These are phyloP conservation scores for Artemisiospiza belli DNA, from an alignment of 2,113 vertebrate genomes.

Conservation along the genomic window DNA sequence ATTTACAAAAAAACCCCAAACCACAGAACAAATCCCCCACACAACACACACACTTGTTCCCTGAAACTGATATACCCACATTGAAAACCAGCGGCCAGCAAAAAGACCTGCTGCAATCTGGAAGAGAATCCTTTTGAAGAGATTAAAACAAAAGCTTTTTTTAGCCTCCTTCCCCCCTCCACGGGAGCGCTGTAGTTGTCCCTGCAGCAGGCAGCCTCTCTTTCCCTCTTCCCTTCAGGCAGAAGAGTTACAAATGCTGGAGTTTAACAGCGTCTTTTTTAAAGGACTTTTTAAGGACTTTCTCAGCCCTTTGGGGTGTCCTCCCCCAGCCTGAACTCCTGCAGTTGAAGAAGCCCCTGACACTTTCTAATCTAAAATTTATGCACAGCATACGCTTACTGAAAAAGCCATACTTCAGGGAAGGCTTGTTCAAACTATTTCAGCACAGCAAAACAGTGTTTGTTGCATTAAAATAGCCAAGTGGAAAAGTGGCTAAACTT, in stretches of 20 bases:
- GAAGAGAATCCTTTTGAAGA: background rate
- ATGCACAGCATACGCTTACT: background rate
- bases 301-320: background rate
- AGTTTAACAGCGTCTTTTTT: background rate
- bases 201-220: background rate
- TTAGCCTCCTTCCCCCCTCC: background rate
- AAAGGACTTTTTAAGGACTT: constrained; percentile 30
- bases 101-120: constrained; percentile 32
- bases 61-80: constrained; percentile 43
- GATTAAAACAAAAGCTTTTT: constrained; percentile 8
- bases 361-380: constrained; percentile 30
- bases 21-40: background rate
- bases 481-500: background rate
- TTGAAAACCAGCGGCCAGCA: background rate
- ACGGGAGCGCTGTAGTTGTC: background rate
- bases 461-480: constrained; percentile 1
- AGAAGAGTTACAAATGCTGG: background rate
- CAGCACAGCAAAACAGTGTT: constrained; percentile 1
- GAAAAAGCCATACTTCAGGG: constrained; percentile 26
- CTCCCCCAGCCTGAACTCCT: background rate
- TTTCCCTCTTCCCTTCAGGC: background rate
- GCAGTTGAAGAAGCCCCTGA: constrained; percentile 7
- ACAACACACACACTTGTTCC: constrained; percentile 1
- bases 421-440: constrained; percentile 15
- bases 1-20: background rate